Evolutionary conservation across 2,113 vertebrate genomes (phyloP), one percentile per base, ranked within the genome.

Genomic region (Aleadryas rufinucha): DNA sequence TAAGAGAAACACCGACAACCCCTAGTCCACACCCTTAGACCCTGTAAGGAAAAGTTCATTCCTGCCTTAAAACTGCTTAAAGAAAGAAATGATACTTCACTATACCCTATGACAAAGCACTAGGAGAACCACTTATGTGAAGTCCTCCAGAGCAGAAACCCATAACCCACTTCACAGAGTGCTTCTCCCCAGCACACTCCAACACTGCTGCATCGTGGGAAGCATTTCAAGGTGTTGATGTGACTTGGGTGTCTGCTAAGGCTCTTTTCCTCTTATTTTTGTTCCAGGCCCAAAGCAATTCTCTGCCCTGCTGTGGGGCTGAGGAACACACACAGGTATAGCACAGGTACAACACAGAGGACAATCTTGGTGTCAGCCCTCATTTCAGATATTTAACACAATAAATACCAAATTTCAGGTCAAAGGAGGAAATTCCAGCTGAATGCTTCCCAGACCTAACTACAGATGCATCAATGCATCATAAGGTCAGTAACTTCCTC

Each of bases 131-230:
- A 81, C 27, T 74, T 6, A 1, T 0, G 50, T 2, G 0, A 20
- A 80, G 23, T 17, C 19, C 89, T 59, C 44, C 0, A 5, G 37
- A 89, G 56, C 69, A 82, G 52, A 63, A 59, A 22, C 4, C 47
- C 54, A 10, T 4, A 33, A 39, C 16, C 9, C 87, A 59, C 44
- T 42, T 20, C 23, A 35, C 5, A 0, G 7, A 84, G 87, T 4
- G 42, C 47, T 30, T 35, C 47, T 35, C 52, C 74, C 50, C 0
- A 0, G 50, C 74, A 44, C 1, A 0, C 41, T 63, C 22, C 0
- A 54, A 54, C 78, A 57, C 37, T 2, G 13, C 66, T 3, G 9
- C 81, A 20, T 2, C 44, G 81, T 28, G 22, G 57, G 68, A 37
- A 66, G 60, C 17, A 8, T 44, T 54, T 23, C 57, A 27, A 63